Conservation (phyloP, 2,113 vertebrate species). For the Mesoclemmys tuberculata region DNA sequence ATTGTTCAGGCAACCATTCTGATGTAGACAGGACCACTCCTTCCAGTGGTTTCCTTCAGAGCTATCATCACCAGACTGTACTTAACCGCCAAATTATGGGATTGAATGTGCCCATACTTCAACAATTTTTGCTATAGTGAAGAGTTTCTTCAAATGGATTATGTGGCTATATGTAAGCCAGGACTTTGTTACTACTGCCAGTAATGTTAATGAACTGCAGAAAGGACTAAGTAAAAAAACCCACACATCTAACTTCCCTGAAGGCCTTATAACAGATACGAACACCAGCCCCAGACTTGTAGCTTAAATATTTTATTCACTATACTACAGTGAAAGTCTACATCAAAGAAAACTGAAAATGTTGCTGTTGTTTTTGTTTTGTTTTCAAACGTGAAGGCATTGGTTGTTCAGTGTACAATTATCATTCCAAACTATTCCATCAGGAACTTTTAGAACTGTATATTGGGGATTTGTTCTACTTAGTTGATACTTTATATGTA, state of each 20-base stretch:
- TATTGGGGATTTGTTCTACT: constrained; percentile 12
- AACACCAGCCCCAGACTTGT: background rate
- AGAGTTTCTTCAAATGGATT: background rate
- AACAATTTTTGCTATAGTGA: background rate
- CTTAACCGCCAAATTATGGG: accelerated
- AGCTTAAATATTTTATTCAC: background rate
- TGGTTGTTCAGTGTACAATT: background rate
- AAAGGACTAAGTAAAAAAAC: background rate
- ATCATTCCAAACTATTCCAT: constrained; percentile 35
- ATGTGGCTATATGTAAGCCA: background rate
- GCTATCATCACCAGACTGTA: background rate
- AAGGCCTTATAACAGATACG: background rate
- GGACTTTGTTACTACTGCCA: background rate
- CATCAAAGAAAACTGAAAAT: background rate
- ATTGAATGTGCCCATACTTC: background rate
- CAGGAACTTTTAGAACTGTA: background rate
- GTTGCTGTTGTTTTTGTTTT: background rate
- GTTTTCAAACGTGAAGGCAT: background rate
- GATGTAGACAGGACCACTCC: background rate
- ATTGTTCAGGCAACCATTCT: accelerated
- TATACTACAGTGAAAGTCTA: background rate
- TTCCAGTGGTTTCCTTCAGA: background rate
- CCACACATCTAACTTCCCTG: background rate
- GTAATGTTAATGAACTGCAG: background rate
- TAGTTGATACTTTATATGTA: constrained; percentile 40